Percentiles rank a stretch among this genome's conserved stretches.
These are phyloP conservation scores for Cynaeus angustus DNA, from an alignment of 2,888 invertebrate species.

Conservation along the genomic window DNA sequence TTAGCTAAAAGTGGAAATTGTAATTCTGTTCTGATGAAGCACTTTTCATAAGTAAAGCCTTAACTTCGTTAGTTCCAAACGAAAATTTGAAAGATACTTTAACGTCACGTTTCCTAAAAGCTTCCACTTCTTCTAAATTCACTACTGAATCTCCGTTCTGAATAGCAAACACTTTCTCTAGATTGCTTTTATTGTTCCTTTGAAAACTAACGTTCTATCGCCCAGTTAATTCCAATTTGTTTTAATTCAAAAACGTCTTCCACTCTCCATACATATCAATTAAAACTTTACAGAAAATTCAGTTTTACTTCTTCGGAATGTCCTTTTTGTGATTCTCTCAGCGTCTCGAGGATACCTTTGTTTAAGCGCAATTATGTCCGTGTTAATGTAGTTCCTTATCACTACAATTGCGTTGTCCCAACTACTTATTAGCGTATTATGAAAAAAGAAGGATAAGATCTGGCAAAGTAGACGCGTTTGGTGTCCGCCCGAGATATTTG, in stretches of 20 bases:
- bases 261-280: slow-evolving; percentile 17
- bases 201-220: slow-evolving; percentile 10
- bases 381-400: slow-evolving; percentile 45
- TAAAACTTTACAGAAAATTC: slow-evolving; percentile 21
- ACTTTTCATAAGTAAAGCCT: slow-evolving; percentile 18
- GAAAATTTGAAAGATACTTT: slow-evolving; percentile 38
- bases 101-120: slow-evolving; percentile 38
- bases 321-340: slow-evolving; percentile 9
- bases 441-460: slow-evolving; percentile 46
- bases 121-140: slow-evolving; percentile 30
- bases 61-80: slow-evolving; percentile 20
- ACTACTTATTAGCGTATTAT: slow-evolving; percentile 48
- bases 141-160: slow-evolving; percentile 29
- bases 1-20: neutral
- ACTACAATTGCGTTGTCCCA: slow-evolving; percentile 45
- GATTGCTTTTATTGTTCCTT: slow-evolving; percentile 34
- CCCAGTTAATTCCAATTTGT: slow-evolving; percentile 31
- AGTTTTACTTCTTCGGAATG: neutral
- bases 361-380: slow-evolving; percentile 37
- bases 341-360: slow-evolving; percentile 11
- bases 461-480: slow-evolving; percentile 46
- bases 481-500: slow-evolving; percentile 44
- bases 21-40: neutral
- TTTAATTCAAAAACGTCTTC: slow-evolving; percentile 6
- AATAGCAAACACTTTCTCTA: slow-evolving; percentile 38